Base-by-base conservation (phyloP, 2,113 vertebrate species). In the Labrus mixtus region DNA sequence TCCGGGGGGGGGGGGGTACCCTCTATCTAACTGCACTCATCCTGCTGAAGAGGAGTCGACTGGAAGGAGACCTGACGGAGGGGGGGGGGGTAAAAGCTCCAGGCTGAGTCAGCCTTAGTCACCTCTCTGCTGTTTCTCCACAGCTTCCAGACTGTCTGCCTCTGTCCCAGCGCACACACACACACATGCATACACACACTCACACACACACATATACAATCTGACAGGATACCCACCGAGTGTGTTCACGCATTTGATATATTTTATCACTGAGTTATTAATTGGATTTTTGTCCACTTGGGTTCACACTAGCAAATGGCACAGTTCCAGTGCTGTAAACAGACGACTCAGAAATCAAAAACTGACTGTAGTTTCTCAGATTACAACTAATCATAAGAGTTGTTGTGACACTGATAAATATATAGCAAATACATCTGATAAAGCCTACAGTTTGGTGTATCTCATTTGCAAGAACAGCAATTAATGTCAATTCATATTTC, bases 21-120 rank as follows among this genome's bases (percentile, higher is more conserved):
- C 85, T 76, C 62, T 33, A 78, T 76, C 56, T 78, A 69, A 73
- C 58, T 45, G 56, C 22, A 50, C 70, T 76, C 29, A 55, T 81
- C 43, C 62, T 79, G 59, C 22, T 55, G 60, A 83, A 71, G 61
- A 63, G 76, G 65, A 70, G 69, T 79, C 15, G 36, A 58, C 64
- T 55, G 55, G 59, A 39, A 73, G 70, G 67, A 68, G 80, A 81
- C 56, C 63, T 73, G 72, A 58, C 29, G 48, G 79, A 25, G 55
- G 6, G 61, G 23, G 65, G 13, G 39, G 76, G 73, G 71, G 74
- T 57, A 76, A 78, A 57, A 3, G 23, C 69, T 55, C 36, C 36
- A 8, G 70, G 70, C 75, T 80, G 72, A 87, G 81, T 84, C 85
- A 78, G 73, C 54, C 73, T 82, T 81, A 33, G 61, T 70, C 56